Percentiles rank a stretch among this genome's conserved stretches.
phyloP scores from a whole-genome alignment of 2,113 vertebrate species.

The Lucifuga dentata region DNA sequence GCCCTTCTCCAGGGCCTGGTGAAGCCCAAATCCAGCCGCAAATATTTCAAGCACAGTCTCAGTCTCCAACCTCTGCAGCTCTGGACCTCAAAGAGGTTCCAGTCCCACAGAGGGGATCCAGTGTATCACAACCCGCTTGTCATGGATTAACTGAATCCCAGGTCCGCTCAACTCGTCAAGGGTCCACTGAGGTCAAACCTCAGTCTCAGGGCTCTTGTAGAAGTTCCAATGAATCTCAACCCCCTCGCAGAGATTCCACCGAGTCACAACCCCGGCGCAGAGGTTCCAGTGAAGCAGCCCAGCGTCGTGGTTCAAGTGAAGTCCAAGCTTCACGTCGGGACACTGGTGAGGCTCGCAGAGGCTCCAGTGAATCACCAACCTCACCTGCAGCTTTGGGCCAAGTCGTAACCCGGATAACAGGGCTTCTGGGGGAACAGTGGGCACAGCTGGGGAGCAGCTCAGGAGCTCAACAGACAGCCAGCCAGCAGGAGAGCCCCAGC shows the following conservation, averaged over 20 bases:
- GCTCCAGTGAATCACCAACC: conserved; percentile 74
- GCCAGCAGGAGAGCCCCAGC: conserved; percentile 73
- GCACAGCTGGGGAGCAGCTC: conserved; percentile 89
- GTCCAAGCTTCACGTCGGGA: conserved; percentile 50
- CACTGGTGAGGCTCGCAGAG: conserved; percentile 52
- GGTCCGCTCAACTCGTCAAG: conserved; percentile 47
- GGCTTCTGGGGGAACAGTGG: conserved; percentile 97
- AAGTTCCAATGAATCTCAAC: conserved; percentile 56
- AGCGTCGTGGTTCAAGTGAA: conserved; percentile 66
- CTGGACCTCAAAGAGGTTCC: conserved; percentile 68
- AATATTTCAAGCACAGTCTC: conserved; percentile 52
- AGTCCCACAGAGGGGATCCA: conserved; percentile 44
- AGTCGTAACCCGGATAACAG: conserved; percentile 94
- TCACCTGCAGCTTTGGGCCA: conserved; percentile 90
- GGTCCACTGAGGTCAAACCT: conserved; percentile 53
- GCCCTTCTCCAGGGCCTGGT: conserved; percentile 14
- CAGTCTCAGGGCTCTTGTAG: conserved; percentile 65
- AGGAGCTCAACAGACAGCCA: conserved; percentile 87
- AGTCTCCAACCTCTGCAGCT: conserved; percentile 40
- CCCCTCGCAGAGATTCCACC: conserved; percentile 44
- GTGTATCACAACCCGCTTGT: conserved; percentile 43
- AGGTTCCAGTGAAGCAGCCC: conserved; percentile 64
- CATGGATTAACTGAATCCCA: conserved; percentile 50
- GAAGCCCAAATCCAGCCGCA: conserved; percentile 56
- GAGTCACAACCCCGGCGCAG: conserved; percentile 57